Conservation (phyloP, 1,140 invertebrate genomes). For the Dinoponera quadriceps region DNA sequence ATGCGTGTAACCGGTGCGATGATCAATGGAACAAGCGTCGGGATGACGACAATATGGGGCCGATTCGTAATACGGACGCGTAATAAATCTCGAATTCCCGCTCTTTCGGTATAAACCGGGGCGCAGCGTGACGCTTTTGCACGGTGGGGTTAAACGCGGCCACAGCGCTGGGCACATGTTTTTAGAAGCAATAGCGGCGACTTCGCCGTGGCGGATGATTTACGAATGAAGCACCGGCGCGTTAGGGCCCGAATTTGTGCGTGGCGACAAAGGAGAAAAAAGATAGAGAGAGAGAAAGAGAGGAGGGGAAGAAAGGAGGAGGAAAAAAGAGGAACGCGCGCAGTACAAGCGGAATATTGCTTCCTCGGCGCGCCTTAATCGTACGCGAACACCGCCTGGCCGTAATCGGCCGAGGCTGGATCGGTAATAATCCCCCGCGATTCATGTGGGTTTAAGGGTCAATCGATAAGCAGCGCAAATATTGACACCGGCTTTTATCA, state of each 20-base stretch:
- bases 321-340: conserved; percentile 3
- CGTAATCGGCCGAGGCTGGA: too few relatives aligned
- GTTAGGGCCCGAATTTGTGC: conserved; percentile 29
- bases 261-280: conserved; percentile 2
- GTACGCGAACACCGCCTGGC: too few relatives aligned
- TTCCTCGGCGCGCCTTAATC: background rate
- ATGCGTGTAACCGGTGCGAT: too few relatives aligned
- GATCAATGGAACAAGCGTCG: too few relatives aligned
- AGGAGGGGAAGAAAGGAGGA: background rate
- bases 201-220: conserved; percentile 16
- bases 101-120: conserved; percentile 13
- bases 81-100: conserved; percentile 18
- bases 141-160: conserved; percentile 8
- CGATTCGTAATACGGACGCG: conserved; percentile 24
- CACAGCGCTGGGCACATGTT: background rate
- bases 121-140: conserved; percentile 42
- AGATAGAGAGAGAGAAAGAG: background rate
- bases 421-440: background rate
- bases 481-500: conserved; percentile 58
- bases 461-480: conserved; percentile 68
- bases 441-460: conserved; percentile 58
- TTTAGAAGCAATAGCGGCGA: conserved; percentile 48
- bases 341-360: conserved; percentile 14
- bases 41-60: background rate
- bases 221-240: conserved; percentile 1